Conservation (phyloP, 64 coral and sea anemone species). For the Stylophora pistillata region DNA sequence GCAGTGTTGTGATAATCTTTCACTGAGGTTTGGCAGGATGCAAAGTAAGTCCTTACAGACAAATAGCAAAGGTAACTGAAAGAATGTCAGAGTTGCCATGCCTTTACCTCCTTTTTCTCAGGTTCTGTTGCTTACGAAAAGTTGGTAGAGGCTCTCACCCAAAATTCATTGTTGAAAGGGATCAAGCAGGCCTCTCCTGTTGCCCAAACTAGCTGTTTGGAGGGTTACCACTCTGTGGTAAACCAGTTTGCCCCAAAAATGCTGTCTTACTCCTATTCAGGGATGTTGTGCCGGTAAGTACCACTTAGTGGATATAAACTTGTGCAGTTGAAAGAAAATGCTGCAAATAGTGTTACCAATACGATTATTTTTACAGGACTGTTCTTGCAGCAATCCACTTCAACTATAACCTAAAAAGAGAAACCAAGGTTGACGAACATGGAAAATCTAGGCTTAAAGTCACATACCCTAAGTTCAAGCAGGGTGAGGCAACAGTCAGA, state of each 20-base stretch:
- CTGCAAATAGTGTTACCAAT: background rate
- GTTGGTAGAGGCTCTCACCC: background rate
- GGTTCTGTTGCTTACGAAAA: constrained; percentile 6
- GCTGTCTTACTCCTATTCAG: constrained; percentile 15
- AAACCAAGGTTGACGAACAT: background rate
- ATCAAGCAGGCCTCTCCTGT: background rate
- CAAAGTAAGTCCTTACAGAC: too few relatives aligned
- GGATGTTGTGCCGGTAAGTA: background rate
- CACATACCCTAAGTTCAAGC: constrained; percentile 9
- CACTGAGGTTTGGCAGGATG: too few relatives aligned
- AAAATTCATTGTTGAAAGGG: background rate
- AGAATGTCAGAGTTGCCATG: too few relatives aligned
- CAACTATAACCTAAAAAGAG: background rate
- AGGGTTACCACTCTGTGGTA: background rate
- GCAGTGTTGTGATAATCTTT: too few relatives aligned
- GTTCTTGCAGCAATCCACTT: constrained; percentile 8
- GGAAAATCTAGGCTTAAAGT: too few relatives aligned
- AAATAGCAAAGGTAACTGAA: too few relatives aligned
- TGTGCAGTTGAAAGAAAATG: background rate
- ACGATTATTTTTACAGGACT: constrained; percentile 16
- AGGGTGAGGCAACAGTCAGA: background rate
- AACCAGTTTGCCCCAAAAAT: too few relatives aligned
- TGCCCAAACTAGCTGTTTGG: background rate
- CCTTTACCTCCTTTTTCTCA: too few relatives aligned
- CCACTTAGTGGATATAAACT: background rate